Base-by-base conservation (phyloP, 2,113 vertebrate species). In the Malurus melanocephalus region DNA sequence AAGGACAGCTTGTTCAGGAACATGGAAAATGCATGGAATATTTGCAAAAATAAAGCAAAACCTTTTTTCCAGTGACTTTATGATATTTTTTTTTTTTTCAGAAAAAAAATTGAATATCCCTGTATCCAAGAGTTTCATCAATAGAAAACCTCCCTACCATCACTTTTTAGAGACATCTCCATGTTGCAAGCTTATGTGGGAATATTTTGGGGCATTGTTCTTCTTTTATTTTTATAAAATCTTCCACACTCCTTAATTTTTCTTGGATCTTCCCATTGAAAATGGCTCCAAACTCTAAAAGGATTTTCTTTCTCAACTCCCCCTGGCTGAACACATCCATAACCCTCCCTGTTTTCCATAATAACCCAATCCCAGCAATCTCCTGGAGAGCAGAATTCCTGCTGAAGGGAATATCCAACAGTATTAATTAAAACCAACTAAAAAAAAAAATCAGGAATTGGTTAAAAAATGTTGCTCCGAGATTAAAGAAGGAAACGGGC, bases 401-500 rank as follows among this genome's bases (percentile, higher is more conserved):
- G 2, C 56, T 0, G 0, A 78, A 38, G 3, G 26, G 13, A 28
- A 46, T 59, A 78, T 16, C 66, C 30, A 16, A 5, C 0, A 9
- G 2, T 3, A 57, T 12, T 13, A 16, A 84, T 18, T 30, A 30
- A 82, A 80, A 9, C 4, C 2, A 7, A 51, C 15, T 0, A 27
- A 65, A 35, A 33, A n/a, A n/a, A 33, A 35, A 35, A 35, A 35
- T 35, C 35, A 79, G 74, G 62, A 64, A 64, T 33, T 22, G 53
- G 18, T 91, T 86, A 10, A 15, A 64, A 85, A 52, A 28, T 1
- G 8, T 28, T 28, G 12, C 64, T 81, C 16, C 8, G 10, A 45
- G 81, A 51, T 57, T 45, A 11, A 46, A 80, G 66, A 43, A 87
- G 93, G 95, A 91, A 95, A 94, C 32, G 2, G 13, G 21, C 6